phyloP scores from a whole-genome alignment of 2,888 invertebrate genomes.

The Acleris emargana region DNA sequence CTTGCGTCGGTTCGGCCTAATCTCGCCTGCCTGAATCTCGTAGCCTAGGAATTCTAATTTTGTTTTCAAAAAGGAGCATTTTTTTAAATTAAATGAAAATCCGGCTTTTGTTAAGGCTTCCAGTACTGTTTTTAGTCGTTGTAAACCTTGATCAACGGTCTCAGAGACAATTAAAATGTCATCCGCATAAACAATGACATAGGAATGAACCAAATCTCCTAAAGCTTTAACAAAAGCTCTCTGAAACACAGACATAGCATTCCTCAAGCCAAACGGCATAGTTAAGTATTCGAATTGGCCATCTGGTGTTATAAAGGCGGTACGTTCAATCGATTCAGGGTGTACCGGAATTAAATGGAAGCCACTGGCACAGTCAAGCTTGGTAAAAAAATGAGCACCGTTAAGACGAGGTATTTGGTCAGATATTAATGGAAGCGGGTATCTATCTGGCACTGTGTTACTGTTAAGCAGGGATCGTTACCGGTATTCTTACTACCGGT shows the following conservation, averaged over 20 bases:
- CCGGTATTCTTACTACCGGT: too few species aligned
- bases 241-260: slow-evolving; percentile 51
- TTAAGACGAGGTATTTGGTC: slow-evolving; percentile 23
- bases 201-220: slow-evolving; percentile 6
- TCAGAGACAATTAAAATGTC: slow-evolving; percentile 3
- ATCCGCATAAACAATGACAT: slow-evolving; percentile 24
- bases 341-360: slow-evolving; percentile 17
- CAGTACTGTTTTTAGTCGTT: slow-evolving; percentile 13
- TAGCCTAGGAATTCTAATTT: too few species aligned
- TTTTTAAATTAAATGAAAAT: too few species aligned
- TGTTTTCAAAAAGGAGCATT: too few species aligned
- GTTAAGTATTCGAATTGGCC: slow-evolving; percentile 54
- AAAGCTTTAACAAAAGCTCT: slow-evolving; percentile 30
- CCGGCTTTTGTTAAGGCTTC: not conserved
- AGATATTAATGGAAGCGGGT: slow-evolving; percentile 18
- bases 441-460: slow-evolving; percentile 30
- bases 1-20: slow-evolving; percentile 34
- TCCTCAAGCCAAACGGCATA: slow-evolving; percentile 56
- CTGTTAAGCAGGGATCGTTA: too few species aligned
- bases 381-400: slow-evolving; percentile 16
- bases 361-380: slow-evolving; percentile 12
- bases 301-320: too few species aligned
- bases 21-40: too few species aligned
- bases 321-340: slow-evolving; percentile 33
- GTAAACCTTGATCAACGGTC: not conserved